Conservation (phyloP, 2,797 vertebrate genomes). For the Anolis apletophallus region DNA sequence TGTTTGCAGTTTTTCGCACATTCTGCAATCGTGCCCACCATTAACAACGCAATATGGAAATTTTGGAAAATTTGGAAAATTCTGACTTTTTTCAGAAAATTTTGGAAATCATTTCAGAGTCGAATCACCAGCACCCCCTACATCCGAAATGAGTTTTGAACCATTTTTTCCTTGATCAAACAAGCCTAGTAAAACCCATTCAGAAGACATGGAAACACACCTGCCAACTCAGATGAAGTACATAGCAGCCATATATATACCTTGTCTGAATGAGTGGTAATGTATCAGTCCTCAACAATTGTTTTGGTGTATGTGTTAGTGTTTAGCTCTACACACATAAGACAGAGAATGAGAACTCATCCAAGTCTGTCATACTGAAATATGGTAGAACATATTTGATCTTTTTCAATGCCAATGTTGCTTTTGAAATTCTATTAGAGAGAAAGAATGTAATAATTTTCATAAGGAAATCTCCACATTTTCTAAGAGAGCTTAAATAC, state of each 20-base stretch:
- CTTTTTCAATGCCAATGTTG: background rate
- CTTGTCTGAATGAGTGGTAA: no score
- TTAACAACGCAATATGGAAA: no score
- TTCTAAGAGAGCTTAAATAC: constrained; percentile 9
- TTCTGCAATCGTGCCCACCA: no score
- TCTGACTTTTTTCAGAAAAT: no score
- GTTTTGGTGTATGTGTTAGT: no score
- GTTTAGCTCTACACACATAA: no score
- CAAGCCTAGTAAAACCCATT: background rate
- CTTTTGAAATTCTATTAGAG: background rate
- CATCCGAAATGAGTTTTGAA: no score
- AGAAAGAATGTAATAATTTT: background rate
- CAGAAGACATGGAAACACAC: background rate
- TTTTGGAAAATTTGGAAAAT: no score
- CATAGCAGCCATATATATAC: background rate
- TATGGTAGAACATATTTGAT: background rate
- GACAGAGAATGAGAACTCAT: background rate
- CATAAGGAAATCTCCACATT: background rate
- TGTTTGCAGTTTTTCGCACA: no score
- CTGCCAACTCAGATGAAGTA: background rate
- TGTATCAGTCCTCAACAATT: background rate
- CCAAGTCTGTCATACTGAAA: background rate
- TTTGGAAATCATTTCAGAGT: no score
- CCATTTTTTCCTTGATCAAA: no score
- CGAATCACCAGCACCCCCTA: no score